phyloP scores from a whole-genome alignment of 2,888 invertebrate species.

The Drosophila birchii region DNA sequence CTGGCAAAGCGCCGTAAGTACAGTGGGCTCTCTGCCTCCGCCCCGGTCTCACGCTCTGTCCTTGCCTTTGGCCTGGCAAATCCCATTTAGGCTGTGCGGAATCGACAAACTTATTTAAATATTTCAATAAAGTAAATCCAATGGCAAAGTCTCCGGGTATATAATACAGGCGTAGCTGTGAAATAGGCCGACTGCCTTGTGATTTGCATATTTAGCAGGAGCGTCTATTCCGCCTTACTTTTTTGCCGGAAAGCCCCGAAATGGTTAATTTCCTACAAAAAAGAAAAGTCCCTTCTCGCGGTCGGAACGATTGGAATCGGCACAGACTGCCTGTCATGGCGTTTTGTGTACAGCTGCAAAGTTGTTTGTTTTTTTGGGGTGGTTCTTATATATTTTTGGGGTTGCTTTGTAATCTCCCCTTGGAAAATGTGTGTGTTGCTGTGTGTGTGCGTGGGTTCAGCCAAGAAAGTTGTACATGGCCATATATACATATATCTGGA shows the following conservation, averaged over 20 bases:
- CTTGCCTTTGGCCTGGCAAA: slow-evolving; percentile 49
- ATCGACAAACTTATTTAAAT: slow-evolving; percentile 83
- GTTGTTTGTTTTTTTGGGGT: slow-evolving; percentile 53
- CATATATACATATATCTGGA: neutral
- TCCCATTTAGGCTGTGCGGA: slow-evolving; percentile 78
- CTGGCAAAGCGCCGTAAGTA: slow-evolving; percentile 49
- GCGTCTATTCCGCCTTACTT: slow-evolving; percentile 14
- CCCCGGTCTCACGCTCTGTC: neutral
- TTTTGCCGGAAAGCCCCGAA: slow-evolving; percentile 51
- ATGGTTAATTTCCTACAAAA: slow-evolving; percentile 70
- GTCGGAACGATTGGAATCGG: slow-evolving; percentile 66
- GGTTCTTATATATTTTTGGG: slow-evolving; percentile 61
- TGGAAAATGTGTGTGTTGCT: slow-evolving; percentile 6
- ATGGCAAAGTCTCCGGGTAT: slow-evolving; percentile 54
- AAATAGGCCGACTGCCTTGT: slow-evolving; percentile 36
- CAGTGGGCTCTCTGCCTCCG: slow-evolving; percentile 3
- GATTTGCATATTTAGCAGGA: slow-evolving; percentile 68
- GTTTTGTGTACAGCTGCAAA: slow-evolving; percentile 61
- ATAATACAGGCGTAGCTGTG: slow-evolving; percentile 42
- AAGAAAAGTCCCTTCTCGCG: slow-evolving; percentile 41
- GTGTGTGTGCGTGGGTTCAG: slow-evolving; percentile 67
- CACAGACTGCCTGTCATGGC: slow-evolving; percentile 67
- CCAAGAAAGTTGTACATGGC: slow-evolving; percentile 63
- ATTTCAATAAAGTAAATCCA: slow-evolving; percentile 83
- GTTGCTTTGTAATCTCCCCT: slow-evolving; percentile 71